Conservation (phyloP, 2,888 invertebrate species). For the Tineola bisselliella region DNA sequence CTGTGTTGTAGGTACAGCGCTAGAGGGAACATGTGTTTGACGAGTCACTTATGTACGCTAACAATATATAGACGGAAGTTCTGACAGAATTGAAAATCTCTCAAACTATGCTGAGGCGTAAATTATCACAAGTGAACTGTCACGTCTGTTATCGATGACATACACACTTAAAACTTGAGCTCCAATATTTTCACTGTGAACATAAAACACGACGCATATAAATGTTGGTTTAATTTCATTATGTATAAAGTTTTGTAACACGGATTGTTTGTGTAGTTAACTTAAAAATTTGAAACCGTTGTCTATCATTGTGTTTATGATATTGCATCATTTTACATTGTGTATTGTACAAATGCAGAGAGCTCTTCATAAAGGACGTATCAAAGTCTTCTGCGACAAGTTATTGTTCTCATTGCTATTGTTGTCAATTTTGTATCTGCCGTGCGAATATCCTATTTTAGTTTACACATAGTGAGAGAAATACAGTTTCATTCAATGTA, state of each 20-base stretch:
- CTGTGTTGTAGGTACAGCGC: too few species aligned
- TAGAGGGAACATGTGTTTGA: too few species aligned
- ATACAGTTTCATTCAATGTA: background rate
- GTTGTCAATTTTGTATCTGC: background rate
- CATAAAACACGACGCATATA: background rate
- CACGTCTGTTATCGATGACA: background rate
- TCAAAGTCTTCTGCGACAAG: background rate
- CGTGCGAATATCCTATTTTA: background rate
- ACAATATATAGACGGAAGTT: too few species aligned
- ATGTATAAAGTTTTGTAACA: background rate
- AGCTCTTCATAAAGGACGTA: background rate
- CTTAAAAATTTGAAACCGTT: background rate
- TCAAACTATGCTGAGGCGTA: background rate
- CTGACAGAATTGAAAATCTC: background rate
- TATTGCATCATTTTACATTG: conserved; percentile 2
- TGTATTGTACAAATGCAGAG: background rate
- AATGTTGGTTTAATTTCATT: background rate
- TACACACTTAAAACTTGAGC: background rate
- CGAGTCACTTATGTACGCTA: too few species aligned
- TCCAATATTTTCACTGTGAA: background rate
- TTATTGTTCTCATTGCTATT: background rate
- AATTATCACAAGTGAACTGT: background rate
- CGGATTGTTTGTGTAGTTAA: background rate
- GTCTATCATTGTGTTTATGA: background rate
- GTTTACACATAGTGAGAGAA: background rate